phyloP scores from a whole-genome alignment of 2,113 vertebrate species.

The Thryonomys swinderianus region DNA sequence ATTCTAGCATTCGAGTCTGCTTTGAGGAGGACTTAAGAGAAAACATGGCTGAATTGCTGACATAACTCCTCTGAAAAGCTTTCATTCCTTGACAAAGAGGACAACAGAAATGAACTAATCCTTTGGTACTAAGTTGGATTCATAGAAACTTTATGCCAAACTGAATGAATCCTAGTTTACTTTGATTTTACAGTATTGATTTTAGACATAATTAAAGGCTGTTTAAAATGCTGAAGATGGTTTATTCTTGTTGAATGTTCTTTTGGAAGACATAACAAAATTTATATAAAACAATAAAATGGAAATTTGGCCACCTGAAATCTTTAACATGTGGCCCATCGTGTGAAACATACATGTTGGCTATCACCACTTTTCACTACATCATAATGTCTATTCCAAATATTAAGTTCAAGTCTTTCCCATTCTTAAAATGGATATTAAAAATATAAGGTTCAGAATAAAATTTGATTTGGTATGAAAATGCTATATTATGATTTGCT shows the following conservation, averaged over 20 bases:
- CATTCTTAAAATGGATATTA: not conserved
- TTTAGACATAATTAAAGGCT: slow-evolving; percentile 35
- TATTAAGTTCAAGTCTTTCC: not conserved
- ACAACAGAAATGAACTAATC: not conserved
- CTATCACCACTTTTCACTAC: not conserved
- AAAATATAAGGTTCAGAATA: not conserved
- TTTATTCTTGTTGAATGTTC: not conserved
- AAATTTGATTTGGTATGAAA: slow-evolving; percentile 1
- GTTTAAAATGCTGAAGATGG: not conserved
- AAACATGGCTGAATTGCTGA: not conserved
- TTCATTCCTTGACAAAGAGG: not conserved
- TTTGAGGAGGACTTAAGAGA: not conserved
- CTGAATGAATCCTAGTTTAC: not conserved
- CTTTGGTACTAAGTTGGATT: not conserved
- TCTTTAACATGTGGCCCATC: not conserved
- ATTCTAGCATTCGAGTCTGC: not conserved
- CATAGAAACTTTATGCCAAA: not conserved
- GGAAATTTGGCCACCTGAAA: not conserved
- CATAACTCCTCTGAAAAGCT: not conserved
- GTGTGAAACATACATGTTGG: not conserved
- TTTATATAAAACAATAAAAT: not conserved
- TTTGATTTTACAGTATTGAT: slow-evolving; percentile 18
- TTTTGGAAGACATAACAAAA: not conserved
- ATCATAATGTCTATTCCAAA: not conserved
- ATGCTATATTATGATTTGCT: not conserved